Evolutionary conservation across 2,888 invertebrate genomes (phyloP).

Genomic region (Gandaritis pyraliata): DNA sequence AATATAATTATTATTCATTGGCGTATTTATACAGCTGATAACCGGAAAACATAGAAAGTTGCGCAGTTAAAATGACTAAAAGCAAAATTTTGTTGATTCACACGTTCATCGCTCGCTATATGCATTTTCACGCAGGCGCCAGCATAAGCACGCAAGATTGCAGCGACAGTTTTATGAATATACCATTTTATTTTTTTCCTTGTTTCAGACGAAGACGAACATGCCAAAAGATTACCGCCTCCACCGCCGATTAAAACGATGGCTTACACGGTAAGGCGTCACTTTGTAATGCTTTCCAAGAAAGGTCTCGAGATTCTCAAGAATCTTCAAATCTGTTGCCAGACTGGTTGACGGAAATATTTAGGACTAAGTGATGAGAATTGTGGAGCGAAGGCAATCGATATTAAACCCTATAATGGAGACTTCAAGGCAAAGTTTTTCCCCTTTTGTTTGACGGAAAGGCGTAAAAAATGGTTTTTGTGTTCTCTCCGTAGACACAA

Average conservation of each 20-base stretch:
- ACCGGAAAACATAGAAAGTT: background rate
- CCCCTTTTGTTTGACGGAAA: no score
- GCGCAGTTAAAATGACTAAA: background rate
- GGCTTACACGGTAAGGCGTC: constrained; percentile 88
- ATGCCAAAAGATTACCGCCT: constrained; percentile 86
- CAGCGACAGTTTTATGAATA: background rate
- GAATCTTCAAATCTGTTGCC: constrained; percentile 23
- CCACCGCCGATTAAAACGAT: constrained; percentile 90
- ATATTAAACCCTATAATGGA: constrained; percentile 26
- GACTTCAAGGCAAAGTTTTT: no score
- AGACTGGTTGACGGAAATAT: constrained; percentile 17
- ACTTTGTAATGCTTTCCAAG: constrained; percentile 23
- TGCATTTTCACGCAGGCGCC: constrained; percentile 6
- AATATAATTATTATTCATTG: no score
- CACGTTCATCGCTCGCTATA: background rate
- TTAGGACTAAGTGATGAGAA: constrained; percentile 23
- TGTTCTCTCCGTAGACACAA: no score
- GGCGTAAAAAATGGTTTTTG: no score
- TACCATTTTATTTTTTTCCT: constrained; percentile 37
- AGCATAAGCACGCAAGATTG: background rate
- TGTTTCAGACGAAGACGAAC: constrained; percentile 86
- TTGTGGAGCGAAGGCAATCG: constrained; percentile 30
- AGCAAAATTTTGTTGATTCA: constrained; percentile 3
- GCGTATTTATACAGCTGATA: no score
- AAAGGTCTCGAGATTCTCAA: constrained; percentile 29